Evolutionary conservation across 2,113 vertebrate genomes (phyloP).

Genomic region (Mesoclemmys tuberculata): DNA sequence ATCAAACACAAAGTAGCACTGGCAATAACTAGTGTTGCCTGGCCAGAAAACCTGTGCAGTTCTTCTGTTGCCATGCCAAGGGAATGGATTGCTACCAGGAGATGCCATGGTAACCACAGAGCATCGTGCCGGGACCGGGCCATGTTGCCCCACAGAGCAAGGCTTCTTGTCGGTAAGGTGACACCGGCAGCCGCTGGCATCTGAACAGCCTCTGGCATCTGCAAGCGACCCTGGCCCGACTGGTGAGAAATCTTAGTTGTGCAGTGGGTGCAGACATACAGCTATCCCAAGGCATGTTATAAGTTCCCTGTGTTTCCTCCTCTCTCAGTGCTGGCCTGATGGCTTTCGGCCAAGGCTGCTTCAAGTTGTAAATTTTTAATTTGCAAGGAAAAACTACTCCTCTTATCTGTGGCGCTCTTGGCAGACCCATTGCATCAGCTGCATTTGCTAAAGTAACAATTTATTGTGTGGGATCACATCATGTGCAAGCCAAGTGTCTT

Average conservation of each 20-base stretch:
- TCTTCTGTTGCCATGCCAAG: neutral
- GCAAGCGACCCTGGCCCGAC: neutral
- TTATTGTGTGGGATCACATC: rapidly evolving
- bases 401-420: neutral
- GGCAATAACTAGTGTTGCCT: neutral
- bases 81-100: neutral
- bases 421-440: neutral
- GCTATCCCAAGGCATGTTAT: neutral
- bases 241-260: neutral
- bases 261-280: neutral
- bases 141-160: neutral
- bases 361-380: neutral
- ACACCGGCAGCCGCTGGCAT: neutral
- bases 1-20: neutral
- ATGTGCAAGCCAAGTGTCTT: neutral
- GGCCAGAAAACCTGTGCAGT: neutral
- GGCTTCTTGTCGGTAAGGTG: neutral
- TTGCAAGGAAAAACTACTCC: neutral
- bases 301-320: neutral
- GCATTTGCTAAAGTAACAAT: neutral
- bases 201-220: neutral
- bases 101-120: neutral
- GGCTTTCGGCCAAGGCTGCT: neutral
- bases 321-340: neutral
- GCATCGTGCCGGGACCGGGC: neutral